These are phyloP conservation scores for Helogale parvula DNA, from an alignment of 2,113 vertebrate species.

Conservation along the genomic window DNA sequence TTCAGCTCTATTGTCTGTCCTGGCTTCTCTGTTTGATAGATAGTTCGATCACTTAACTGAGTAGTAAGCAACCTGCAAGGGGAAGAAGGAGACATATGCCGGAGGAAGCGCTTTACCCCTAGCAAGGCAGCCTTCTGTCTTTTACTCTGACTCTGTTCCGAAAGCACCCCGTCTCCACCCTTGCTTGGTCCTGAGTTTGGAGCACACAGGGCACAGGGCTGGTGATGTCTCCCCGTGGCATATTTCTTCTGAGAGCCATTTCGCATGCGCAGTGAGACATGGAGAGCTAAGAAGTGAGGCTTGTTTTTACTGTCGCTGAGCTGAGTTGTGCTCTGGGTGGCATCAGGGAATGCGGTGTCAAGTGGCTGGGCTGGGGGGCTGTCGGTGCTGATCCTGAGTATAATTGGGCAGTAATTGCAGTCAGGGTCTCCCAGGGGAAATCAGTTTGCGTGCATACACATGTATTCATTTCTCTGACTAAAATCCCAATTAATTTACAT, in stretches of 20 bases:
- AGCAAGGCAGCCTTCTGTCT: neutral
- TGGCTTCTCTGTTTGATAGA: neutral
- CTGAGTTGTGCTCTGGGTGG: neutral
- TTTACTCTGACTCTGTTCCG: neutral
- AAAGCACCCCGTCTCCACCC: neutral
- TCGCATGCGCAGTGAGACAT: neutral
- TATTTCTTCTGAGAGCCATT: neutral
- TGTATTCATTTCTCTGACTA: neutral
- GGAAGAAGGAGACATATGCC: neutral
- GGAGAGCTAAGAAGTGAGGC: neutral
- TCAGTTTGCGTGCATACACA: neutral
- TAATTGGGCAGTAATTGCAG: neutral
- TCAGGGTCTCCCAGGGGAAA: neutral
- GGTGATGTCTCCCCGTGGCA: neutral
- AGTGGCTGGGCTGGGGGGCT: neutral
- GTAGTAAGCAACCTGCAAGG: neutral
- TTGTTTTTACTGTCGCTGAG: neutral
- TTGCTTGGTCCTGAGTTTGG: neutral
- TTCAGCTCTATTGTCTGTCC: neutral
- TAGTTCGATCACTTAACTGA: neutral
- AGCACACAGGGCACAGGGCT: neutral
- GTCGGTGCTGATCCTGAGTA: neutral
- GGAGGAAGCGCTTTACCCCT: no score
- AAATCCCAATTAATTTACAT: neutral
- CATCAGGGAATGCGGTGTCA: neutral